Base-by-base conservation (phyloP, 1,140 invertebrate species). In the Papilio dardanus region DNA sequence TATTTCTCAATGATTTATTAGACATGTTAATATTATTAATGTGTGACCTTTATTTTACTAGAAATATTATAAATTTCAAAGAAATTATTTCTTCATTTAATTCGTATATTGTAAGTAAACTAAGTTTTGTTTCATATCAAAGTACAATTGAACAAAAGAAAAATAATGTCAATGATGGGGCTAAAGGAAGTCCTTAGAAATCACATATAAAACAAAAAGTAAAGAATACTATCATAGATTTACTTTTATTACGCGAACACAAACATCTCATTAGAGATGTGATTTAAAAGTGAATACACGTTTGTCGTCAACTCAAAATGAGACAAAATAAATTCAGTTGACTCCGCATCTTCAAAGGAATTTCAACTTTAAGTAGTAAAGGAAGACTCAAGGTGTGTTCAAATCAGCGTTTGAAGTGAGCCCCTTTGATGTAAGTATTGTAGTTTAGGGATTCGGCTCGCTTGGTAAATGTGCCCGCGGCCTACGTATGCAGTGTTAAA, bases 391-490 rank as follows among this genome's bases (percentile, higher is more conserved):
- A 80, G 77, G 76, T 83, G 80, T 71, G 80, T 83, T 77, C 69
- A 73, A 74, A 79, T 77, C 80, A 69, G 74, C 79, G 84, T 92
- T 90, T 90, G 88, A 90, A 84, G 84, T 89, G 73, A 81, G 74
- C 75, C 76, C 71, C 88, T 92, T 90, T 92, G 88, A 92, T 88
- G 80, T 86, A 78, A 81, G 77, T 88, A 87, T 88, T 88, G 86
- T 87, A 82, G 78, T 77, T 85, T 89, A 90, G 86, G 87, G 88
- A 88, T 88, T 88, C 85, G 88, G 78, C 71, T 79, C 83, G 75
- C 68, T 83, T 78, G 81, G 84, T 83, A 80, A 81, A 83, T 77
- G 81, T 86, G 78, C 78, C 66, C 54, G 71, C 33, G 66, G 71
- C 35, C 40, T 67, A 76, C 74, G 74, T 46, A 35, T 80, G 74